Percentiles rank a stretch among this genome's conserved stretches.
phyloP scores from a whole-genome alignment of 1,140 invertebrate species.

The Acromyrmex heyeri region DNA sequence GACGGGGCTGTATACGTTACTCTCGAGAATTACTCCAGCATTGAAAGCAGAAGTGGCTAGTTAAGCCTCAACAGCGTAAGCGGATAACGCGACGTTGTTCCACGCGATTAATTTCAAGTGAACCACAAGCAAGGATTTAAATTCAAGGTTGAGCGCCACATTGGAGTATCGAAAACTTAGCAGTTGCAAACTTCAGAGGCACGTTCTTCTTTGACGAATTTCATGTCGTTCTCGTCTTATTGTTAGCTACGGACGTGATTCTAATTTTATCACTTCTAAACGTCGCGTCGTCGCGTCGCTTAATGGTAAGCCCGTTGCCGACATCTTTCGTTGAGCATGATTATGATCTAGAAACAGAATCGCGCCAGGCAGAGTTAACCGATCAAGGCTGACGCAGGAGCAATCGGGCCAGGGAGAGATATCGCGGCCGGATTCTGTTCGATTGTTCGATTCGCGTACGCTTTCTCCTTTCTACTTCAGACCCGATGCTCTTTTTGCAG shows the following conservation, averaged over 20 bases:
- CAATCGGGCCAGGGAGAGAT: slow-evolving; percentile 40
- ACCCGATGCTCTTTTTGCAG: slow-evolving; percentile 38
- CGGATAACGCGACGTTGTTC: slow-evolving; percentile 35
- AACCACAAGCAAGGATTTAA: slow-evolving; percentile 34
- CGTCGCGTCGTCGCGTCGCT: background rate
- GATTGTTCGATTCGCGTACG: slow-evolving; percentile 61
- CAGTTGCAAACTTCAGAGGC: slow-evolving; percentile 3
- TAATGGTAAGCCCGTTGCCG: background rate
- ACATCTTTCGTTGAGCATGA: background rate
- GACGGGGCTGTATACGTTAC: background rate
- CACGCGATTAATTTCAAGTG: slow-evolving; percentile 37
- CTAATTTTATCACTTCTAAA: background rate
- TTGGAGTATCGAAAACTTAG: slow-evolving; percentile 1
- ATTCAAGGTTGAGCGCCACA: slow-evolving; percentile 25
- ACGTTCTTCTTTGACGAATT: background rate
- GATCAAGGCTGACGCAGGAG: slow-evolving; percentile 17
- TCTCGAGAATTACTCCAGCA: slow-evolving; percentile 22
- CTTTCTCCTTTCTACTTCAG: slow-evolving; percentile 54
- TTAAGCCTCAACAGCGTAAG: slow-evolving; percentile 28
- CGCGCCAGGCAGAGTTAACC: background rate
- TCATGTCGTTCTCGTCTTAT: background rate
- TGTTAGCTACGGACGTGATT: background rate
- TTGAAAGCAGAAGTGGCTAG: slow-evolving; percentile 23
- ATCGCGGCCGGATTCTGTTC: slow-evolving; percentile 58
- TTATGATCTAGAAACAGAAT: slow-evolving; percentile 18